These are phyloP conservation scores for Artibeus jamaicensis DNA, from an alignment of 2,797 vertebrate genomes.

Conservation along the genomic window DNA sequence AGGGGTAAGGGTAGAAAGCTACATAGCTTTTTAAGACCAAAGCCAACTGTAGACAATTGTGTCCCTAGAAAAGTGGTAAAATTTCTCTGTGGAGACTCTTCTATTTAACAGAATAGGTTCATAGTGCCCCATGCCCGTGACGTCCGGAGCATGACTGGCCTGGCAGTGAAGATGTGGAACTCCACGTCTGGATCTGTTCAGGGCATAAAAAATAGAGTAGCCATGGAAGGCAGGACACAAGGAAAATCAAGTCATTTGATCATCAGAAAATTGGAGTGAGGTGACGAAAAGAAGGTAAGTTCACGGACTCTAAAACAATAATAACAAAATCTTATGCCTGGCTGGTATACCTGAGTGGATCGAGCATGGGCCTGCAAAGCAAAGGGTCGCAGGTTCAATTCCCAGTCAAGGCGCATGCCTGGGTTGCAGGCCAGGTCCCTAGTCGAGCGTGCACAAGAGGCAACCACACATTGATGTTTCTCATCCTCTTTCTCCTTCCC, in stretches of 20 bases:
- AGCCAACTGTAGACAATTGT: not conserved
- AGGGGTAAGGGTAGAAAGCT: not conserved
- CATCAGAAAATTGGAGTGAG: not conserved
- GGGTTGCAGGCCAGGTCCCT: too few relatives aligned
- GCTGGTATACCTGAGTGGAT: too few relatives aligned
- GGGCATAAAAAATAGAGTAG: not conserved
- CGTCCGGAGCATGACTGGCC: not conserved
- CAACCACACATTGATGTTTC: too few relatives aligned
- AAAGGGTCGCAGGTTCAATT: too few relatives aligned
- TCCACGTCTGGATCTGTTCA: not conserved
- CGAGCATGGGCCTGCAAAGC: too few relatives aligned
- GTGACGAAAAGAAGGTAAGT: not conserved
- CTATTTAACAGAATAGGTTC: not conserved
- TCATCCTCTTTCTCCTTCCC: too few relatives aligned
- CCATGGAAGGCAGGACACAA: not conserved
- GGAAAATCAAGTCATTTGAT: not conserved
- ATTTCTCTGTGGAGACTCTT: not conserved
- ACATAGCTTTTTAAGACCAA: not conserved
- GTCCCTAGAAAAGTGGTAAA: not conserved
- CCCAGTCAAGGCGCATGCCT: too few relatives aligned
- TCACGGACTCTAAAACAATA: not conserved
- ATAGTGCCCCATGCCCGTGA: not conserved
- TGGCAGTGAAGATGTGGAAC: not conserved
- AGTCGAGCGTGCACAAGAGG: too few relatives aligned
- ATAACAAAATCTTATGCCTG: not conserved